Conservation (phyloP, 2,888 invertebrate species). For the Achlya flavicornis region DNA sequence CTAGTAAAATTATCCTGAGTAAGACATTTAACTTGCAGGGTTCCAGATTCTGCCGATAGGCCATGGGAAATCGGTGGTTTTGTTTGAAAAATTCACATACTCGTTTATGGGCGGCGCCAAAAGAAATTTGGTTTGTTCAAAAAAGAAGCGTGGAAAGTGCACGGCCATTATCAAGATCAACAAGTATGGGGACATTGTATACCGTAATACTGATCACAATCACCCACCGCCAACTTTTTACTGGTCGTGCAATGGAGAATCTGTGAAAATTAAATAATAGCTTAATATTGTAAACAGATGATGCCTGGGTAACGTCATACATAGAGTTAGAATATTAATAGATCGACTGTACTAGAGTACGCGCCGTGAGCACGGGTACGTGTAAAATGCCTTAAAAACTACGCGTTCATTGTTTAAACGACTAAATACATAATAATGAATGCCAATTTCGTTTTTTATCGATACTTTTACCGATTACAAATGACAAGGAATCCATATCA, state of each 20-base stretch:
- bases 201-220: not conserved
- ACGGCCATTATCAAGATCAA: not conserved
- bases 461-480: no score
- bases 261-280: not conserved
- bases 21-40: slow-evolving; percentile 1
- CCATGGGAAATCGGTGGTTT: not conserved
- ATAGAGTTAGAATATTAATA: no score
- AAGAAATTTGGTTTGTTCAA: slow-evolving; percentile 9
- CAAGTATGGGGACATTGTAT: not conserved
- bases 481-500: no score
- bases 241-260: not conserved
- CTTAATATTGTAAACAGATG: no score
- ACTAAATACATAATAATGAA: no score
- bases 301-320: no score
- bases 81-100: not conserved
- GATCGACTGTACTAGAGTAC: no score
- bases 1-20: no score
- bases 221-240: not conserved
- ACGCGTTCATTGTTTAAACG: no score
- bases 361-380: no score
- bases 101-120: not conserved
- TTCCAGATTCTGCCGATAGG: not conserved
- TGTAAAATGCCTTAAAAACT: no score
- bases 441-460: no score
- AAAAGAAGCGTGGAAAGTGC: slow-evolving; percentile 8